Percentiles rank a stretch among this genome's conserved stretches.
These are phyloP conservation scores for Archilochus colubris DNA, from an alignment of 2,113 vertebrate genomes.

Conservation along the genomic window DNA sequence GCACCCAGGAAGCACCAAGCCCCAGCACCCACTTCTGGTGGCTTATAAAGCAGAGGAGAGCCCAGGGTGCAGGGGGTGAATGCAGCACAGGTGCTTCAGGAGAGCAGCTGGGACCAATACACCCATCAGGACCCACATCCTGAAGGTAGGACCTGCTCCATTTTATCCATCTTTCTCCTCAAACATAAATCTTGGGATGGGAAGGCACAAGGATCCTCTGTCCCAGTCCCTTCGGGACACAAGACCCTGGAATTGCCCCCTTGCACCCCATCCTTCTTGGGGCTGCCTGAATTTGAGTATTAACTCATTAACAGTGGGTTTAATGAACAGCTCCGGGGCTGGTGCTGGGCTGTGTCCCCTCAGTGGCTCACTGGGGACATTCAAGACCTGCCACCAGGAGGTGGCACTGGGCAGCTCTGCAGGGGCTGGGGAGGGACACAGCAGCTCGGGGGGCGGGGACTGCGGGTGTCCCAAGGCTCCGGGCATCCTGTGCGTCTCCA, in stretches of 20 bases:
- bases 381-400: not conserved
- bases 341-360: not conserved
- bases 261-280: accelerated
- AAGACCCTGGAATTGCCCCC: not conserved
- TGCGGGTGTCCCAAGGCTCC: not conserved
- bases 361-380: not conserved
- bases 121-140: not conserved
- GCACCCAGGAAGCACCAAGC: accelerated
- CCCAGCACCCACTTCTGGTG: accelerated
- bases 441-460: not conserved
- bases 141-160: not conserved
- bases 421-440: accelerated
- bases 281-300: not conserved
- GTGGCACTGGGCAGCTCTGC: not conserved
- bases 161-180: not conserved
- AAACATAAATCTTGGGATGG: no score
- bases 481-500: not conserved
- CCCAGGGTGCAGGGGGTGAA: not conserved
- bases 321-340: not conserved
- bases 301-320: no score
- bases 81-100: not conserved
- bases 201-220: not conserved
- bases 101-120: not conserved
- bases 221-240: not conserved
- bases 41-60: not conserved